Base-by-base conservation (phyloP, 2,113 vertebrate genomes). In the Pheucticus melanocephalus region DNA sequence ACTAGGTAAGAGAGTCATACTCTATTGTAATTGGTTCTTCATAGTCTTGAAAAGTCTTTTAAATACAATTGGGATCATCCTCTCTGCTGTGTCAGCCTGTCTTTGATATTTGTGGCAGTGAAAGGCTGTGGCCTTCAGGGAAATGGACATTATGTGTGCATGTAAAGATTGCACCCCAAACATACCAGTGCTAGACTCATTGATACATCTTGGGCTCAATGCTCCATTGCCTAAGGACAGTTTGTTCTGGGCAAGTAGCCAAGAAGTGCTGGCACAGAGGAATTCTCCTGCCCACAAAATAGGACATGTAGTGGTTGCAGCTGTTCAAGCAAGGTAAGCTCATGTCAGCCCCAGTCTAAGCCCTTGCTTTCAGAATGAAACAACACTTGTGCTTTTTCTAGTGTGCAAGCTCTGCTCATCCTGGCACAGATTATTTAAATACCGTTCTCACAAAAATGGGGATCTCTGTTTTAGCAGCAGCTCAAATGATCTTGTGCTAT, bases 381-480 rank as follows among this genome's bases (percentile, higher is more conserved):
- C 30, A 10, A 23, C 23, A 40, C 45, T 42, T 40, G 16, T 14
- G 22, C 44, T 75, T 70, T 76, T 33, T 39, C 47, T 47, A 18
- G 33, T 15, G 17, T 72, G 61, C 40, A 68, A 79, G 22, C 40
- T 82, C 30, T 94, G 50, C 69, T 53, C 33, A 17, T 44, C 40
- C 13, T 83, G 56, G 77, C 28, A 81, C 48, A 72, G 56, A 50
- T 70, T 72, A 66, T 50, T 33, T 51, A 51, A 86, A 60, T 69
- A 19, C n/a, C 64, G 11, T 48, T 81, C 48, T 85, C 45, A 71
- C 42, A 69, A 56, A 86, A 86, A 60, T 5, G 70, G 18, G 15
- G 14, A 69, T 72, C 73, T 75, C 39, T 64, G 6, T 82, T 94
- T 65, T 86, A 94, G 81, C 39, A 90, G 54, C 37, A 87, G 76